A percentile compares a stretch with the other conserved stretches of the same genome.
Evolutionary conservation across 1,140 invertebrate species (phyloP).

Genomic region (Eufriesea mexicana): DNA sequence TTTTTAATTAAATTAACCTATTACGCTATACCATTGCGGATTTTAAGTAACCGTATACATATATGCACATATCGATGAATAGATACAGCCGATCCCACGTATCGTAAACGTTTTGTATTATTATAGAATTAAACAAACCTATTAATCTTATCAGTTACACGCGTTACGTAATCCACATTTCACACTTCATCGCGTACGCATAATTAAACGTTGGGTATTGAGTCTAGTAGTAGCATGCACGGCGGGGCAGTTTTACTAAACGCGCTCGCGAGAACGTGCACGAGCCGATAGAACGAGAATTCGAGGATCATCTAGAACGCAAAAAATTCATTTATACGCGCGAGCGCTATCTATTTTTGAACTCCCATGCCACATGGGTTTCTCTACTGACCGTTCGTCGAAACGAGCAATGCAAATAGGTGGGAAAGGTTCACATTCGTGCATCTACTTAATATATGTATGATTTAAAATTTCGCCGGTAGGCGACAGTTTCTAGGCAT

Average conservation of each 20-base stretch:
- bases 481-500: not conserved
- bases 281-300: not conserved
- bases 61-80: not conserved
- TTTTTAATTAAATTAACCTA: not conserved
- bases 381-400: not conserved
- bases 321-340: not conserved
- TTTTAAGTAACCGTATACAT: not conserved
- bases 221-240: not conserved
- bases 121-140: not conserved
- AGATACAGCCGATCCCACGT: too few relatives aligned
- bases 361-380: not conserved
- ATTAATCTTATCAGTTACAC: not conserved
- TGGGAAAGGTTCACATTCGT: not conserved
- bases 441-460: not conserved
- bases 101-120: not conserved
- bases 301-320: not conserved
- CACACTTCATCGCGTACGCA: not conserved
- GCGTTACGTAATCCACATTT: slow-evolving; percentile 30
- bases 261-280: too few relatives aligned
- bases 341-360: not conserved
- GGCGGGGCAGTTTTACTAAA: not conserved
- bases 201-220: not conserved
- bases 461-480: not conserved
- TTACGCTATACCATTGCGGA: not conserved
- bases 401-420: not conserved